Conservation (phyloP, 2,888 invertebrate species). For the Orgyia antiqua region DNA sequence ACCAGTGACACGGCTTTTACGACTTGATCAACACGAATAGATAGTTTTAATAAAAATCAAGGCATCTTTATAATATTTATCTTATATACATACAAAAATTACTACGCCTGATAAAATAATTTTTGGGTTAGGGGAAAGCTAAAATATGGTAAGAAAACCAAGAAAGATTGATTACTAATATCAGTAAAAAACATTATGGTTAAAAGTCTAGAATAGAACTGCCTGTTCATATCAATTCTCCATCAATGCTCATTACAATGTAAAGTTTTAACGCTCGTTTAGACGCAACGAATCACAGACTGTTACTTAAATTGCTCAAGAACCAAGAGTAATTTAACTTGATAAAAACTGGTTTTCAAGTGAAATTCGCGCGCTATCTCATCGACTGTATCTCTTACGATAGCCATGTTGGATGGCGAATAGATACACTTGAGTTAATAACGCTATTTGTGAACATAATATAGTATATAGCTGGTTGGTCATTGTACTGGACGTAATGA, state of each 20-base stretch:
- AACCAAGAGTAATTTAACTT: constrained; percentile 45
- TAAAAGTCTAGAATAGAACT: constrained; percentile 31
- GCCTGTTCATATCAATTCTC: constrained; percentile 26
- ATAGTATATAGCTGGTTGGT: constrained; percentile 40
- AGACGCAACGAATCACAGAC: constrained; percentile 47
- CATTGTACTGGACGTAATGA: constrained; percentile 50
- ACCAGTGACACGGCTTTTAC: constrained; percentile 30
- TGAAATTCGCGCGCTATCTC: constrained; percentile 48
- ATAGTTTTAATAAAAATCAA: constrained; percentile 26
- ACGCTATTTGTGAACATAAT: constrained; percentile 34
- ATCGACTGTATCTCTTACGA: constrained; percentile 38
- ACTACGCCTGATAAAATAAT: too few relatives aligned
- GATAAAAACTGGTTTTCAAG: constrained; percentile 48
- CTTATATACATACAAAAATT: too few relatives aligned
- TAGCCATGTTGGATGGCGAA: constrained; percentile 27
- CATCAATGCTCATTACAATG: constrained; percentile 48
- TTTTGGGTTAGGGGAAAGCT: too few relatives aligned
- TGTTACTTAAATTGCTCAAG: constrained; percentile 58
- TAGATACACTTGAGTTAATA: constrained; percentile 38
- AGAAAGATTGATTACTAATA: too few relatives aligned
- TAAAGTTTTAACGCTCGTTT: constrained; percentile 46
- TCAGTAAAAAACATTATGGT: too few relatives aligned
- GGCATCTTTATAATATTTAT: constrained; percentile 1
- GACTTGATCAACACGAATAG: constrained; percentile 29
- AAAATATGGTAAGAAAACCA: too few relatives aligned